Evolutionary conservation across 2,113 vertebrate genomes (phyloP).

Genomic region (Bungarus multicinctus): DNA sequence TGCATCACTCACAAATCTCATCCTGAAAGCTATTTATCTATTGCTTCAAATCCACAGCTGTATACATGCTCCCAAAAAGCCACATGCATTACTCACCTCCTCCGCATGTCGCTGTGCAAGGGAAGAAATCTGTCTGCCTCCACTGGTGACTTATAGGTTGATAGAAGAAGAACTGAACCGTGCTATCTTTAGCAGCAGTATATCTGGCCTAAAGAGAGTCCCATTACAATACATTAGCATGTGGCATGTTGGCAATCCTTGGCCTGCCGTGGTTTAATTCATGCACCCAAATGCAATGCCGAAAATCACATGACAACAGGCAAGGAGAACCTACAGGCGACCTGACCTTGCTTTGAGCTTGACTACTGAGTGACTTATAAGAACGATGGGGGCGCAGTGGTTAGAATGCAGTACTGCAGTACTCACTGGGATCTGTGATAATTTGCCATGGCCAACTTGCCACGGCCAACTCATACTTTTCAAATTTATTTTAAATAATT

Average conservation of each 20-base stretch:
- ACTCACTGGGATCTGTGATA: no score
- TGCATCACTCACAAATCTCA: not conserved
- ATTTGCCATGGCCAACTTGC: no score
- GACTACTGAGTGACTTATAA: no score
- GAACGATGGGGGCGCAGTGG: no score
- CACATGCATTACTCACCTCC: constrained; percentile 77
- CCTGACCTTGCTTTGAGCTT: not conserved
- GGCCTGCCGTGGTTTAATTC: not conserved
- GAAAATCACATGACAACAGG: not conserved
- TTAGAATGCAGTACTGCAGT: no score
- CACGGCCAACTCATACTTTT: no score
- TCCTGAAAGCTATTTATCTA: not conserved
- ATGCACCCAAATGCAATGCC: not conserved
- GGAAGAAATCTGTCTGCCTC: constrained; percentile 84
- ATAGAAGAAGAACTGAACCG: constrained; percentile 87
- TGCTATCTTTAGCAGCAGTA: constrained; percentile 77
- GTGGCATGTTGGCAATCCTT: not conserved
- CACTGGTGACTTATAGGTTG: constrained; percentile 85
- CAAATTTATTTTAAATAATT: no score
- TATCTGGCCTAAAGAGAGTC: constrained; percentile 81
- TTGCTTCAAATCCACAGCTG: constrained; percentile 9
- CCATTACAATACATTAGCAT: constrained; percentile 32
- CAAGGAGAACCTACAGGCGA: not conserved
- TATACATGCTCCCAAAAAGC: constrained; percentile 1
- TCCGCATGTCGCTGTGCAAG: constrained; percentile 84